Conservation (phyloP, 1,140 invertebrate genomes). For the Brachionus plicatilis region DNA sequence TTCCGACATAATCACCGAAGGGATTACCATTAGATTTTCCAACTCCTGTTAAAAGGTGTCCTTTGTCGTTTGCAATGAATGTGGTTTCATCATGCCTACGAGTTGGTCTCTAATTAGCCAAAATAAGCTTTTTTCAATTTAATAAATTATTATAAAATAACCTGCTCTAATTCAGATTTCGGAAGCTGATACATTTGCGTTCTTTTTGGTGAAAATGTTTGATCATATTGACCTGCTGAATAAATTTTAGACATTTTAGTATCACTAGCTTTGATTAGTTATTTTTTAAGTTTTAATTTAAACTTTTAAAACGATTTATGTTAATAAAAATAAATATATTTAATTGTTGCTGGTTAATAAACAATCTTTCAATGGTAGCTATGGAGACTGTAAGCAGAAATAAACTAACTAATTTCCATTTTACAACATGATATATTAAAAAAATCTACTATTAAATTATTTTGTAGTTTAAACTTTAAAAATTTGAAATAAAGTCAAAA, state of each 20-base stretch:
- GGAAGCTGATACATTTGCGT: conserved; percentile 53
- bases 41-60: conserved; percentile 49
- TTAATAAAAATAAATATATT: background rate
- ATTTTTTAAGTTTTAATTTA: background rate
- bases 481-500: background rate
- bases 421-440: background rate
- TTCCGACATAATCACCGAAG: conserved; percentile 54
- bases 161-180: conserved; percentile 44
- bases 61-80: conserved; percentile 49
- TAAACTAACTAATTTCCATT: background rate
- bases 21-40: conserved; percentile 48
- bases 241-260: conserved; percentile 29
- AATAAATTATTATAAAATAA: conserved; percentile 23
- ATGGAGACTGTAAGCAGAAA: background rate
- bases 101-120: conserved; percentile 45
- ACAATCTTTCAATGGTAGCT: background rate
- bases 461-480: background rate
- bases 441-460: background rate
- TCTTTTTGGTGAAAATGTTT: conserved; percentile 47
- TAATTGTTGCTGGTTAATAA: background rate
- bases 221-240: conserved; percentile 47
- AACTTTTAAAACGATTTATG: background rate
- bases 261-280: background rate
- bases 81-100: conserved; percentile 47
- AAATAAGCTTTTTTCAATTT: background rate